These are phyloP conservation scores for Lutjanus campechanus DNA, from an alignment of 2,797 vertebrate genomes.

Conservation along the genomic window DNA sequence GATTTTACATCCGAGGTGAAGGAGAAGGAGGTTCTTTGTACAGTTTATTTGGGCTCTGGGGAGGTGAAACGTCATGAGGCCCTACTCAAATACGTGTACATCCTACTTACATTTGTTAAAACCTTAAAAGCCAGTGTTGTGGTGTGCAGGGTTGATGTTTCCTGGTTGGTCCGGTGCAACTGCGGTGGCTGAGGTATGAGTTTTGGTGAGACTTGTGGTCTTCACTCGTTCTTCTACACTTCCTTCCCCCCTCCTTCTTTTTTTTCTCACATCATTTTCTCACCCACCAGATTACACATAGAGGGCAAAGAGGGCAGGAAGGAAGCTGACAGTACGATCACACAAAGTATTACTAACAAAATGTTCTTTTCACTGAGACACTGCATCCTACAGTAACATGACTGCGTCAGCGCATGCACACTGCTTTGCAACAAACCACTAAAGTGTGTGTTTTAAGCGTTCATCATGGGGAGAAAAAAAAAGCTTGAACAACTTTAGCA, in stretches of 20 bases:
- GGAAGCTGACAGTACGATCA: constrained; percentile 34
- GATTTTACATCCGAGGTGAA: constrained; percentile 39
- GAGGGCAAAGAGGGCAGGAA: constrained; percentile 30
- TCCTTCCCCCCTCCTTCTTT: neutral
- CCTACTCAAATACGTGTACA: constrained; percentile 17
- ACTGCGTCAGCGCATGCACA: constrained; percentile 15
- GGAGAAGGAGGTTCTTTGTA: constrained; percentile 22
- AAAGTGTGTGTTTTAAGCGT: constrained; percentile 35
- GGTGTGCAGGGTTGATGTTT: constrained; percentile 1
- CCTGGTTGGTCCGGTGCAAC: constrained; percentile 34
- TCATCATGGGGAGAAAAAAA: constrained; percentile 14
- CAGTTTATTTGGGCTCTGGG: constrained; percentile 18
- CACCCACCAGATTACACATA: constrained; percentile 3
- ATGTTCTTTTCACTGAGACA: constrained; percentile 21
- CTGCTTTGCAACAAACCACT: constrained; percentile 27
- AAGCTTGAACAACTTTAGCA: constrained; percentile 1
- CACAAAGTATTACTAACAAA: constrained; percentile 46
- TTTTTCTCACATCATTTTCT: constrained; percentile 5
- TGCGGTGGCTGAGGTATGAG: constrained; percentile 62
- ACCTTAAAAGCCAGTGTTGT: constrained; percentile 23
- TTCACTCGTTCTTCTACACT: constrained; percentile 27
- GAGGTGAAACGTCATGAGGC: constrained; percentile 8
- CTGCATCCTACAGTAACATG: neutral
- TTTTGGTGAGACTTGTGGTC: constrained; percentile 49
- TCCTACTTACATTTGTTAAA: constrained; percentile 11